Evolutionary conservation across 2,797 vertebrate genomes (phyloP).

Genomic region (Cryptoprocta ferox): DNA sequence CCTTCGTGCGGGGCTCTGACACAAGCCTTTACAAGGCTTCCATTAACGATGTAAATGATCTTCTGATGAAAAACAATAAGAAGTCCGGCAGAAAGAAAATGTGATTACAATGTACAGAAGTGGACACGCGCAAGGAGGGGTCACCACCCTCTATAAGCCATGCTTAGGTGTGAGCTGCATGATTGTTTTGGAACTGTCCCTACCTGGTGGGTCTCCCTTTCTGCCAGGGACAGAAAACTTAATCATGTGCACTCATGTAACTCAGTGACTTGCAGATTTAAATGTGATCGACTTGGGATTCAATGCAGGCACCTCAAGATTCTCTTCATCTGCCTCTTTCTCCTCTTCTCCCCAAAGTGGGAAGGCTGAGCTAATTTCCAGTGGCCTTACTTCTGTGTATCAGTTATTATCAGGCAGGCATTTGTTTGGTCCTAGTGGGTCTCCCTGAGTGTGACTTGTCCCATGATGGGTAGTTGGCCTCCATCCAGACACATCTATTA

Average conservation of each 20-base stretch:
- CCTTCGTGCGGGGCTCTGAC: neutral
- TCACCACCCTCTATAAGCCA: slow-evolving; percentile 12
- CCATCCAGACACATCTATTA: neutral
- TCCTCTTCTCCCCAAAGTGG: neutral
- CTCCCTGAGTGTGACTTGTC: neutral
- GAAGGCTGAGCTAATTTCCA: neutral
- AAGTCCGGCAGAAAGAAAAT: slow-evolving; percentile 17
- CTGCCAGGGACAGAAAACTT: slow-evolving; percentile 9
- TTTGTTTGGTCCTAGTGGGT: neutral
- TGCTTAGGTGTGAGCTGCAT: neutral
- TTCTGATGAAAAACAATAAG: slow-evolving; percentile 48
- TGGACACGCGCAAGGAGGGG: slow-evolving; percentile 21
- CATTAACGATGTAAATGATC: slow-evolving; percentile 68
- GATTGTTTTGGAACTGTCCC: slow-evolving; percentile 46
- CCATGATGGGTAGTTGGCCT: neutral
- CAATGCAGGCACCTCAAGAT: neutral
- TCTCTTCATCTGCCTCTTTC: neutral
- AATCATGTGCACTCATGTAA: slow-evolving; percentile 14
- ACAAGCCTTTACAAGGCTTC: slow-evolving; percentile 55
- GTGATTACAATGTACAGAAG: slow-evolving; percentile 17
- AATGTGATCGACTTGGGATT: slow-evolving; percentile 32
- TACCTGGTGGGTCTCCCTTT: neutral
- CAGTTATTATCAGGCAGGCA: neutral
- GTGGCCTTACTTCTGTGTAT: neutral
- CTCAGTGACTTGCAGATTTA: slow-evolving; percentile 20